Conservation (phyloP, 2,797 vertebrate species). For the Sebastolobus alascanus region DNA sequence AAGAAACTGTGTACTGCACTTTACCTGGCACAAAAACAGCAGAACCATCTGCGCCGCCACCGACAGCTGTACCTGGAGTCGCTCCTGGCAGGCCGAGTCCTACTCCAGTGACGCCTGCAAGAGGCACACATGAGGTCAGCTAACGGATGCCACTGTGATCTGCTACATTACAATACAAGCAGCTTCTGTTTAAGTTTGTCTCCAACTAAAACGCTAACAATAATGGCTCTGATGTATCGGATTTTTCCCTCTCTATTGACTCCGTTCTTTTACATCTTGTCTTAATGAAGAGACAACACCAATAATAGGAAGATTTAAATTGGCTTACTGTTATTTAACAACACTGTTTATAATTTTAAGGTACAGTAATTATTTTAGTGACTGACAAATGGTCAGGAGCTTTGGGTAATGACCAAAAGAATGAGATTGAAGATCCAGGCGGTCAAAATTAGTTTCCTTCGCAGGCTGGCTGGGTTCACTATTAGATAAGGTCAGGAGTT, state of each 20-base stretch:
- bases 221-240: neutral
- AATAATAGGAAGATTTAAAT: neutral
- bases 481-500: no score
- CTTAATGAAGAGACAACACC: neutral
- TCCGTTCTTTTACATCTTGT: neutral
- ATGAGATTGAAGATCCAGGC: neutral
- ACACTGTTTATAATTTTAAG: no score
- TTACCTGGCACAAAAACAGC: conserved; percentile 63
- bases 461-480: no score
- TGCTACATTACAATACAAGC: neutral
- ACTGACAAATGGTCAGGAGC: neutral
- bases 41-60: conserved; percentile 63
- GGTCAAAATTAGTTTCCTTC: no score
- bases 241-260: neutral
- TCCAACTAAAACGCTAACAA: neutral
- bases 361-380: neutral
- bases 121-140: conserved; percentile 12
- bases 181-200: neutral
- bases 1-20: neutral
- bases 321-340: neutral
- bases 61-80: conserved; percentile 60
- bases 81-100: conserved; percentile 66
- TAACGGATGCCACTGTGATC: neutral
- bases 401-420: neutral
- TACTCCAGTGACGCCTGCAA: conserved; percentile 62